Conservation (phyloP, 2,888 invertebrate species). For the Meghimatium bilineatum region DNA sequence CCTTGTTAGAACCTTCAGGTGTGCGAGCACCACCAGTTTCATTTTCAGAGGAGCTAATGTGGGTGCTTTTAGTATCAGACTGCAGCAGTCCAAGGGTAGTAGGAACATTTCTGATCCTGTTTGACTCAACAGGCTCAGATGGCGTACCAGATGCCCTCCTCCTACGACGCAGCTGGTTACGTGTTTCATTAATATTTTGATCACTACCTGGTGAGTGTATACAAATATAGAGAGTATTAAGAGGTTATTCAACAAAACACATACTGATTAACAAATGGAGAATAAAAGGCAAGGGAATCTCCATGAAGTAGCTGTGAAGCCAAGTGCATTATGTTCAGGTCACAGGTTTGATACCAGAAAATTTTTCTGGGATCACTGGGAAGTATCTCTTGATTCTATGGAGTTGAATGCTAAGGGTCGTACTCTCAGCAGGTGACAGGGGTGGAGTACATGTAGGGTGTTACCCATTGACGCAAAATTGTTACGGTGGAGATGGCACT, state of each 20-base stretch:
- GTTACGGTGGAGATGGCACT: too few species aligned
- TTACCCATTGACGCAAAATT: too few species aligned
- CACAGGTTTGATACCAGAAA: too few species aligned
- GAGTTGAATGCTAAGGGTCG: too few species aligned
- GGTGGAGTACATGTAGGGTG: too few species aligned
- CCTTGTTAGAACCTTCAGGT: conserved; percentile 51
- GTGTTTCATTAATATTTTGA: neutral
- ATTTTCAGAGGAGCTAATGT: conserved; percentile 53
- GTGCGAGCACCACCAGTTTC: conserved; percentile 47
- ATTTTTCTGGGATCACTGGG: too few species aligned
- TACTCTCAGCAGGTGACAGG: too few species aligned
- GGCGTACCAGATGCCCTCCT: conserved; percentile 35
- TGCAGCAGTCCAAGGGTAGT: conserved; percentile 46
- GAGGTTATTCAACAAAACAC: neutral
- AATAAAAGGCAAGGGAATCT: too few species aligned
- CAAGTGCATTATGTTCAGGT: too few species aligned
- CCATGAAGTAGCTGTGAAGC: too few species aligned
- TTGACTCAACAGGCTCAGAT: conserved; percentile 36
- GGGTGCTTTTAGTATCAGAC: conserved; percentile 33
- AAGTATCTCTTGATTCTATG: too few species aligned
- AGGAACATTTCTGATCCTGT: conserved; percentile 40
- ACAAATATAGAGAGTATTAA: neutral
- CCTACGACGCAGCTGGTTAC: conserved; percentile 24
- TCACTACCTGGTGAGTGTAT: conserved; percentile 29
- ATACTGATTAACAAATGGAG: too few species aligned